A percentile compares a stretch with the other conserved stretches of the same genome.
These are phyloP conservation scores for Holacanthus passer DNA, from an alignment of 2,113 vertebrate species.

Conservation along the genomic window DNA sequence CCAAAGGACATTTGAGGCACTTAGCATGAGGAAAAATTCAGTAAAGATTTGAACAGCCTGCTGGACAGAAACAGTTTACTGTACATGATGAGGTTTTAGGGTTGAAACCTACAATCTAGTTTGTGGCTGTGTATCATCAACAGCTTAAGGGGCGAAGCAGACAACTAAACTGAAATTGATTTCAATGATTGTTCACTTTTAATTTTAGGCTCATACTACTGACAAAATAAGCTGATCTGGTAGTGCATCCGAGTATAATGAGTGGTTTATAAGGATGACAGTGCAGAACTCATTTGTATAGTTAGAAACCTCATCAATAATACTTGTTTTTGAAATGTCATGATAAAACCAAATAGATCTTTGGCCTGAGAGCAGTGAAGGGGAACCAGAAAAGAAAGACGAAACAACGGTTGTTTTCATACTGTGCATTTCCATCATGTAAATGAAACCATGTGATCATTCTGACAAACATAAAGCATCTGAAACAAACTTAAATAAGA, in stretches of 20 bases:
- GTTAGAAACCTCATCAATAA: background rate
- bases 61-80: constrained; percentile 34
- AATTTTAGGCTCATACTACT: background rate
- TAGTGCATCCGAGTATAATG: background rate
- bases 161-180: background rate
- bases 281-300: constrained; percentile 2
- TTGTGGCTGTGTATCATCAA: background rate
- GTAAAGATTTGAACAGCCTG: constrained; percentile 41
- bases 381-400: background rate
- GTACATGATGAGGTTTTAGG: constrained; percentile 14
- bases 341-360: constrained; percentile 8
- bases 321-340: background rate
- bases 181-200: background rate
- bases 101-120: background rate
- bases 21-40: constrained; percentile 75
- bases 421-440: background rate
- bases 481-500: background rate
- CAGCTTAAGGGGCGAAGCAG: too few species aligned
- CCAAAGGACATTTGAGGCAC: constrained; percentile 79
- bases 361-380: constrained; percentile 33
- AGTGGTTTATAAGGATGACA: constrained; percentile 10
- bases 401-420: background rate
- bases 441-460: background rate
- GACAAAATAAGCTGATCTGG: background rate
- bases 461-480: background rate